Evolutionary conservation across 2,113 vertebrate genomes (phyloP), one percentile per base, ranked within the genome.

Genomic region (Sciurus niger): DNA sequence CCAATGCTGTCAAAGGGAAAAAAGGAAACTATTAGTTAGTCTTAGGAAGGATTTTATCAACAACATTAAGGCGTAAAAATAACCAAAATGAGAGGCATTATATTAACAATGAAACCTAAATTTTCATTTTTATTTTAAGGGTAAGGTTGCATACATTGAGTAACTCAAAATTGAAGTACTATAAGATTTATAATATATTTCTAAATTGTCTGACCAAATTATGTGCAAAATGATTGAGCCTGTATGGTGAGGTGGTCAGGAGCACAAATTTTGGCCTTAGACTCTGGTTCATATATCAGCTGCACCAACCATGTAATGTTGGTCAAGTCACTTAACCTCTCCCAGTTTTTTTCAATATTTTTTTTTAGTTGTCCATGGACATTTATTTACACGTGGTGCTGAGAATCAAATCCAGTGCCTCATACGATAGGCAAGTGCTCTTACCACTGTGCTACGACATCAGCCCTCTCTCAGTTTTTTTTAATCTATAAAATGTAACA

Each of bases 1-100:
- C 99, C 68, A 99, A 98, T n/a, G 99, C 99, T 99, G 98, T 92
- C 94, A 90, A 84, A 95, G n/a, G 86, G 12, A 18, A 93, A 93
- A 97, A 92, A 74, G 28, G 11, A 94, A 96, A 96, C 90, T 28
- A 93, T 37, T 51, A 43, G 84, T 97, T 88, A 96, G 80, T 85
- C 30, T 30, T 32, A n/a, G 24, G 46, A 94, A 93, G 40, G 37
- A 86, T 68, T 88, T 78, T 87, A 84, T 53, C 10, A 77, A 93
- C 94, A 90, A 77, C 68, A 95, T 73, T 48, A 89, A 94, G 65
- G 67, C 18, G 73, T 63, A 77, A 89, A 96, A 93, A 93, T 55
- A 95, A 90, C 37, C n/a, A 83, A 85, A 96, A 86, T 70, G 55
- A 89, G 40, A 89, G 46, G 48, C 6, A 67, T 22, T 51, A 65